A percentile compares a stretch with the other conserved stretches of the same genome.
Evolutionary conservation across 2,113 vertebrate genomes (phyloP).

Genomic region (Theristicus caerulescens): DNA sequence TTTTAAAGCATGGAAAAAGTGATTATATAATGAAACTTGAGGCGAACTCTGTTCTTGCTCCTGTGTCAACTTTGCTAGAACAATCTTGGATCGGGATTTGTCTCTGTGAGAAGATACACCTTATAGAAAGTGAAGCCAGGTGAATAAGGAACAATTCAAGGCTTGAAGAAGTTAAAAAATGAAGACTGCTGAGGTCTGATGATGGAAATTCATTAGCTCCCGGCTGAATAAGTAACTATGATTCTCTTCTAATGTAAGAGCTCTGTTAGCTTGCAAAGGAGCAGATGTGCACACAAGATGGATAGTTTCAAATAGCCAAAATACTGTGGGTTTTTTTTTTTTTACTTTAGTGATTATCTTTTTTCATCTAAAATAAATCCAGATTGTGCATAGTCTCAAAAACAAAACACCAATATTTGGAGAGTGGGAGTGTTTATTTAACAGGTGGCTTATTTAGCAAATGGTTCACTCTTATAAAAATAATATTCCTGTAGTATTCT

Average conservation of each 20-base stretch:
- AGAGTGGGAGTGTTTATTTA: constrained; percentile 48
- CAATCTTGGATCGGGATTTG: rapidly evolving
- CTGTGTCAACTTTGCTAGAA: background rate
- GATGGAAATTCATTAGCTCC: constrained; percentile 23
- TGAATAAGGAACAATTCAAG: background rate
- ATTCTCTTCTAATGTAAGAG: background rate
- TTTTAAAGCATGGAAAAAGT: background rate
- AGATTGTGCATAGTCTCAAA: constrained; percentile 52
- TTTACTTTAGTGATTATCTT: constrained; percentile 7
- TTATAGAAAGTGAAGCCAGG: background rate
- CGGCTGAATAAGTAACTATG: background rate
- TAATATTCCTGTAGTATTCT: background rate
- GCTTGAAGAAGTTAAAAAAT: background rate
- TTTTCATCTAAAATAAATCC: constrained; percentile 56
- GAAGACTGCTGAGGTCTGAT: background rate
- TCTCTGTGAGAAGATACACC: background rate
- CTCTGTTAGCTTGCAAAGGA: constrained; percentile 30
- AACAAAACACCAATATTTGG: constrained; percentile 58
- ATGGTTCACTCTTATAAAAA: background rate
- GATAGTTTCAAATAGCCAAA: constrained; percentile 38
- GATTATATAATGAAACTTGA: rapidly evolving
- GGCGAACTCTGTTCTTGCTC: background rate
- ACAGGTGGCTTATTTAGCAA: constrained; percentile 56
- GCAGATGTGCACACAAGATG: constrained; percentile 60
- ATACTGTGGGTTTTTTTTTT: background rate